Percentiles rank a stretch among this genome's conserved stretches.
Conservation (phyloP, 2,113 vertebrate genomes). For the Prolemur simus region DNA sequence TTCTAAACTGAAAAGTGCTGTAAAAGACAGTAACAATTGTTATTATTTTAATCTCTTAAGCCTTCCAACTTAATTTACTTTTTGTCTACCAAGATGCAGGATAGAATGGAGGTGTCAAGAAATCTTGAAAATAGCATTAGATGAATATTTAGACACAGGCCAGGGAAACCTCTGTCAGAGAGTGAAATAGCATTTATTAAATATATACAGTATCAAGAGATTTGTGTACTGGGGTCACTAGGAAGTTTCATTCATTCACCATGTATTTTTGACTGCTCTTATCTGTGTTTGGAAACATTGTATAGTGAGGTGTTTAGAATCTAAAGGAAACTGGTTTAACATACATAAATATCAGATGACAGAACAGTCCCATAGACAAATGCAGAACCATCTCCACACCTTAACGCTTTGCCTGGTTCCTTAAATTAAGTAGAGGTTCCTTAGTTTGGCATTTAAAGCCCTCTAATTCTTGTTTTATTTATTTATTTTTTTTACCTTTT, state of each 20-base stretch:
- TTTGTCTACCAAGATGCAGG: neutral
- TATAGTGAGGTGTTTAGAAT: neutral
- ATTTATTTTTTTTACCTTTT: neutral
- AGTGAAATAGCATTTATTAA: neutral
- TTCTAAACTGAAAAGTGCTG: constrained; percentile 34
- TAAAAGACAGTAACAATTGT: constrained; percentile 13
- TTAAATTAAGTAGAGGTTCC: neutral
- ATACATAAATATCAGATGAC: neutral
- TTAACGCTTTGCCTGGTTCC: neutral
- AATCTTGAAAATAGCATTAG: neutral
- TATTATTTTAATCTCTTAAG: neutral
- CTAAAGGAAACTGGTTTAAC: neutral
- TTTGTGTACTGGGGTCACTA: neutral
- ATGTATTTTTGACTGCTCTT: neutral
- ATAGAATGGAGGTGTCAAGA: neutral
- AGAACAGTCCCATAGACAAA: neutral
- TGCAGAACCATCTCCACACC: neutral
- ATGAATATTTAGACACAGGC: neutral
- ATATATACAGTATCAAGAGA: neutral
- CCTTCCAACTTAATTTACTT: neutral
- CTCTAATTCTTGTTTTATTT: neutral
- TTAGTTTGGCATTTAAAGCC: neutral
- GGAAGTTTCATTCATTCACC: neutral
- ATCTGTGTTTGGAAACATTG: neutral
- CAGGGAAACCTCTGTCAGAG: neutral